Evolutionary conservation across 2,888 invertebrate species (phyloP), one percentile per base, ranked within the genome.

Genomic region (Sesia bembeciformis): DNA sequence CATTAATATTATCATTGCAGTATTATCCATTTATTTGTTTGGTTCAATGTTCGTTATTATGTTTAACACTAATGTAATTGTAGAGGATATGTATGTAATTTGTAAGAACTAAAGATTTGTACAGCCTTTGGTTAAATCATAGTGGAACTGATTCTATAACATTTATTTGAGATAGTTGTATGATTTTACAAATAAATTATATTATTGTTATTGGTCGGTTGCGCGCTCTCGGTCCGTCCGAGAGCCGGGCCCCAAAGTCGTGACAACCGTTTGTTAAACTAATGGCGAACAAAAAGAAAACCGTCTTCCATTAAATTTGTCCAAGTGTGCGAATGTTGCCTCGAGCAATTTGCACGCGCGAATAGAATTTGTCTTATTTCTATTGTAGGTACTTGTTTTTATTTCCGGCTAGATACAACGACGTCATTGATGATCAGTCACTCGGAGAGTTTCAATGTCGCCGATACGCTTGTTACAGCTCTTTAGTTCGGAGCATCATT

Each of bases 231-330:
- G 7, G 46, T 7, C 7, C 4, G 7, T n/a, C 7, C 46, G 46
- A 46, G 23, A 8, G 7, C 23, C 62, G 70, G 68, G 23, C 76
- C 77, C 78, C 64, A 78, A 72, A 79, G 78, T 87, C 85, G 85
- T 86, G 86, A 86, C 84, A 74, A 67, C 71, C 73, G 79, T 85
- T 82, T 79, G 81, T 84, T 83, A 81, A 71, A 76, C 81, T 82
- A 84, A 83, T 82, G 78, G 74, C 76, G 68, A 71, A 74, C 77
- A 81, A 81, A 83, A 86, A 84, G 80, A 82, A 78, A 74, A 78
- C 78, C 70, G 66, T 72, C 72, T 67, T 72, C 75, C 70, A 81
- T 79, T 80, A 79, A 74, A 67, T 67, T 68, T 63, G 70, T 70
- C 69, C 70, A 70, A 74, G 70, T 73, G 74, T 67, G 73, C 68